These are phyloP conservation scores for Drosophila trichaetosa DNA, from an alignment of 2,888 invertebrate genomes.

Conservation along the genomic window DNA sequence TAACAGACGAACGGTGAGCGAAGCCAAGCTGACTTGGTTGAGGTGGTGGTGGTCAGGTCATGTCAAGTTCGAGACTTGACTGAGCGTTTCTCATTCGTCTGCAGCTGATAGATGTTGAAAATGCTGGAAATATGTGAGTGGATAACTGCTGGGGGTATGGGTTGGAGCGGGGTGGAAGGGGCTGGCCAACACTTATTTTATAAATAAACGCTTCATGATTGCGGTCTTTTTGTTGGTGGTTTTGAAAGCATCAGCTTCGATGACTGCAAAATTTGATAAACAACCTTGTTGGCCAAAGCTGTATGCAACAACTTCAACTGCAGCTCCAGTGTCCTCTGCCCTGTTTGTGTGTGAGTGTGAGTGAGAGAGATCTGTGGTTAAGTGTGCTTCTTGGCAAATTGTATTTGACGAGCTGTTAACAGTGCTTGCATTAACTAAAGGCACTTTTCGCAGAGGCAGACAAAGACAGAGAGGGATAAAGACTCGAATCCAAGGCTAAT, in stretches of 20 bases:
- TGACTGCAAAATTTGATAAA: slow-evolving; percentile 65
- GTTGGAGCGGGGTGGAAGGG: neutral
- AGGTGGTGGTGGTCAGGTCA: slow-evolving; percentile 56
- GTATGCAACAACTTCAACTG: slow-evolving; percentile 12
- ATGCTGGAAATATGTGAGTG: slow-evolving; percentile 60
- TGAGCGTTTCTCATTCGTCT: slow-evolving; percentile 41
- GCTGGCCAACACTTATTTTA: slow-evolving; percentile 55
- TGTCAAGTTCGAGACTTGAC: slow-evolving; percentile 56
- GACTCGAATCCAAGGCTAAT: slow-evolving; percentile 47
- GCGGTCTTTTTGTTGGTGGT: slow-evolving; percentile 60
- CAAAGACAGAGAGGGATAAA: neutral
- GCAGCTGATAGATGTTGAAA: slow-evolving; percentile 66
- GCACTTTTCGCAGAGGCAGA: slow-evolving; percentile 4
- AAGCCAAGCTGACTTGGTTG: slow-evolving; percentile 16
- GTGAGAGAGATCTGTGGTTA: slow-evolving; percentile 14
- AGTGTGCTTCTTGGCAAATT: slow-evolving; percentile 52
- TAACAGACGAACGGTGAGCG: slow-evolving; percentile 22
- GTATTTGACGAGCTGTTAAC: slow-evolving; percentile 75
- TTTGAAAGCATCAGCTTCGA: slow-evolving; percentile 55
- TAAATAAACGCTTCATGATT: slow-evolving; percentile 76
- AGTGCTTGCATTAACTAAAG: slow-evolving; percentile 50
- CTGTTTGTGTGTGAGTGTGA: slow-evolving; percentile 1
- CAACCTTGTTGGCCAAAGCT: slow-evolving; percentile 38
- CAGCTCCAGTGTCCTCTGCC: slow-evolving; percentile 5
- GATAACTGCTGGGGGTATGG: neutral